phyloP scores from a whole-genome alignment of 2,797 vertebrate species.

The Vipera ursinii region DNA sequence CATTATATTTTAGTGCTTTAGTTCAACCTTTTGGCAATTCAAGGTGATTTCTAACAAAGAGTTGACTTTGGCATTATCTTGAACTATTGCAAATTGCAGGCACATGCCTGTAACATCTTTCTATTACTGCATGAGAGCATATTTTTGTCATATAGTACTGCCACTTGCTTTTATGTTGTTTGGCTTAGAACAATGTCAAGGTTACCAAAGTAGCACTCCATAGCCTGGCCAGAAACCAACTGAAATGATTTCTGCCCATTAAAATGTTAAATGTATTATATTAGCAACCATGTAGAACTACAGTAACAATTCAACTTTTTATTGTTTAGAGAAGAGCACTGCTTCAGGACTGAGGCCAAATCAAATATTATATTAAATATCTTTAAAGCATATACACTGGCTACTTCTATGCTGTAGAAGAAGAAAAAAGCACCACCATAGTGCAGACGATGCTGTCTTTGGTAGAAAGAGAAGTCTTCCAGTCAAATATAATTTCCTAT shows the following conservation, averaged over 20 bases:
- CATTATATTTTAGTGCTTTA: background rate
- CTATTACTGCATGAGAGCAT: background rate
- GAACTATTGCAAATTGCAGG: background rate
- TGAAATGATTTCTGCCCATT: background rate
- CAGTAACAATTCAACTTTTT: background rate
- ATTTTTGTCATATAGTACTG: background rate
- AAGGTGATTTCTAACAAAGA: background rate
- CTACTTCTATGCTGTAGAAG: background rate
- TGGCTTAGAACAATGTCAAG: background rate
- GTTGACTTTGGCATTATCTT: background rate
- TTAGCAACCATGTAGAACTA: background rate
- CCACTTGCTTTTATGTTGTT: background rate
- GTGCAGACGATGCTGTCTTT: background rate
- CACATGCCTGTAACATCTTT: background rate
- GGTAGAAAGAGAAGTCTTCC: background rate
- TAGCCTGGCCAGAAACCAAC: background rate
- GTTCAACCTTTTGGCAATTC: background rate
- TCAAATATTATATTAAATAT: background rate
- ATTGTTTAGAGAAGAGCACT: background rate
- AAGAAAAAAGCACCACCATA: background rate
- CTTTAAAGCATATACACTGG: background rate
- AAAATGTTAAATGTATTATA: background rate
- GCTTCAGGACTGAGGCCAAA: background rate
- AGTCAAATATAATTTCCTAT: background rate
- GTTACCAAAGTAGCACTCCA: background rate